Evolutionary conservation across 1,140 invertebrate genomes (phyloP).

Genomic region (Saccostrea cuccullata): DNA sequence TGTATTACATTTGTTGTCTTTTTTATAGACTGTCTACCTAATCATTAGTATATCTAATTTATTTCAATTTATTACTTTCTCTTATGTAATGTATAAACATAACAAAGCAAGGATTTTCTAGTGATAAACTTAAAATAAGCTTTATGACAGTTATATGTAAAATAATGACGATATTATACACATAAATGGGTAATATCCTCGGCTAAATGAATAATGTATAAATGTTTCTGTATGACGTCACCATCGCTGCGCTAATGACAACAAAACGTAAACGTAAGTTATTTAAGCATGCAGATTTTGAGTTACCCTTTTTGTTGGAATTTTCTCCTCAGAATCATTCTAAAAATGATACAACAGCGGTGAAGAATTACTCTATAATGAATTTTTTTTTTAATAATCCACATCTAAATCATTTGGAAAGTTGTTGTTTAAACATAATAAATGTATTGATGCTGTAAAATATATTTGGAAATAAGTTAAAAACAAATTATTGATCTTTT

Average conservation of each 20-base stretch:
- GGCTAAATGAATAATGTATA: not conserved
- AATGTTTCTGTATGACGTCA: conserved; percentile 3
- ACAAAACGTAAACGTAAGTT: conserved; percentile 8
- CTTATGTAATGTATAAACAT: not conserved
- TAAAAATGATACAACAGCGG: conserved; percentile 24
- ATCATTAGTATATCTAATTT: conserved; percentile 4
- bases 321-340: conserved; percentile 39
- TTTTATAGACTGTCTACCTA: not conserved
- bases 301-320: conserved; percentile 48
- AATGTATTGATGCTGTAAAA: not conserved
- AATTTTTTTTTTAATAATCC: not conserved
- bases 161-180: not conserved
- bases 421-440: too few relatives aligned
- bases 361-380: not conserved
- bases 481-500: not conserved
- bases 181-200: not conserved
- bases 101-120: conserved; percentile 7
- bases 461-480: not conserved
- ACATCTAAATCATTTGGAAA: not conserved
- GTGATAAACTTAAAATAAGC: conserved; percentile 25
- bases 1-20: not conserved
- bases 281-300: conserved; percentile 18
- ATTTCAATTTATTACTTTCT: not conserved
- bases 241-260: conserved; percentile 13
- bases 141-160: conserved; percentile 5